Conservation (phyloP, 2,888 invertebrate genomes). For the Boloria euphrosyne region DNA sequence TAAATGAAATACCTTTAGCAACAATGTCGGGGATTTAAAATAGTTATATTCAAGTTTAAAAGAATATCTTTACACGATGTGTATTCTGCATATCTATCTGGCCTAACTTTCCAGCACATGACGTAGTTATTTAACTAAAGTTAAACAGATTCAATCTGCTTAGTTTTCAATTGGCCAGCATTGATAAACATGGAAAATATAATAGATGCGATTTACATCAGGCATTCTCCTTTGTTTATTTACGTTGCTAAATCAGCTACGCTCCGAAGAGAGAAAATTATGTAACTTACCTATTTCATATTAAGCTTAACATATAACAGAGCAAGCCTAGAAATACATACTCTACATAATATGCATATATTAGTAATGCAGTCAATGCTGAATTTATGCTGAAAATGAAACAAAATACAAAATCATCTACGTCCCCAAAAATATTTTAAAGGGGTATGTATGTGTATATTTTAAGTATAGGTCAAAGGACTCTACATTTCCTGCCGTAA, state of each 20-base stretch:
- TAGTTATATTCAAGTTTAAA: background rate
- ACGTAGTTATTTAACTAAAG: background rate
- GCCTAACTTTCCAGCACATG: no score
- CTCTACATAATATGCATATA: no score
- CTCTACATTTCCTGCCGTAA: background rate
- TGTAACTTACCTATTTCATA: background rate
- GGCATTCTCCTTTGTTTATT: background rate
- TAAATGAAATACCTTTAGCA: background rate
- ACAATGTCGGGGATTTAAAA: background rate
- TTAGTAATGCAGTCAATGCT: no score
- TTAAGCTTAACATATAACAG: conserved; percentile 1
- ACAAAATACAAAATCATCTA: background rate
- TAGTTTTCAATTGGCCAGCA: background rate
- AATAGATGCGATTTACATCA: background rate
- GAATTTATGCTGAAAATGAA: background rate
- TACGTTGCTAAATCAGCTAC: background rate
- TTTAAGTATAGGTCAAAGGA: conserved; percentile 9
- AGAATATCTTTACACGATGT: background rate
- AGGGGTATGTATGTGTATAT: conserved; percentile 2
- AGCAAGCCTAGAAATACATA: background rate
- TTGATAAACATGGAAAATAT: conserved; percentile 7
- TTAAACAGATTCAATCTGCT: background rate
- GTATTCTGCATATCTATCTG: no score
- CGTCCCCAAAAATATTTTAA: background rate
- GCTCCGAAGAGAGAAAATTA: background rate